Base-by-base conservation (phyloP, 92 coral and sea anemone genomes). In the Porites divaricata region DNA sequence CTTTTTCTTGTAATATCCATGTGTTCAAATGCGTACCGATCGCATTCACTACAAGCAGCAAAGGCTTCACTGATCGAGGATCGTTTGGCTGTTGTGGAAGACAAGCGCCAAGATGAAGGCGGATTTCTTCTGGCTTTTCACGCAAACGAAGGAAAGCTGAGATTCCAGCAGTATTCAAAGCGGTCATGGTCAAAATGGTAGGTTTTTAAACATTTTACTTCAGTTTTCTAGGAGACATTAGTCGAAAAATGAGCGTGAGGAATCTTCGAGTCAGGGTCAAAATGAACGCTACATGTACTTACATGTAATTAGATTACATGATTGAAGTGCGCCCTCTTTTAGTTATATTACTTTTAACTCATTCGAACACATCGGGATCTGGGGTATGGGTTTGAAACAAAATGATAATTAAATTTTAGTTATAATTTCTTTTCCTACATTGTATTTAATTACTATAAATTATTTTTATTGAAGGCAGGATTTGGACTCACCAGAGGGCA, bases 111-210 rank as follows among this genome's bases (percentile, higher is more conserved):
- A 12, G 92, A 92, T n/a, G 50, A 84, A 14, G 45, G 45, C 45
- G 87, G 76, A 28, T 85, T 85, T 67, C 80, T 69, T 50, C 82
- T 89, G 2, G 95, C 86, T 78, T 94, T 94, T 63, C 85, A 94
- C 72, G 58, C 90, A 56, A 87, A 79, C 19, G 87, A 67, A 22
- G 98, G 98, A 2, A 87, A 86, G 53, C 41, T 94, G 82, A 84
- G 95, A 41, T 92, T 75, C 87, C 74, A 88, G 71, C 91, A 94
- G 63, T 63, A 86, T 25, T 85, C 63, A 15, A 80, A 87, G 86
- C 88, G 74, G 45, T 25, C 67, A 21, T 94, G 98, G 98, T 84
- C 94, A 8, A 75, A 41, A 12, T 94, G 95, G 95, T 92, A 67
- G 82, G 98, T 63, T 1, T 23, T 13, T 52, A 11, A 11, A 54